Conservation (phyloP, 37 sponge, comb jelly and placozoan species). For the Mnemiopsis leidyi region DNA sequence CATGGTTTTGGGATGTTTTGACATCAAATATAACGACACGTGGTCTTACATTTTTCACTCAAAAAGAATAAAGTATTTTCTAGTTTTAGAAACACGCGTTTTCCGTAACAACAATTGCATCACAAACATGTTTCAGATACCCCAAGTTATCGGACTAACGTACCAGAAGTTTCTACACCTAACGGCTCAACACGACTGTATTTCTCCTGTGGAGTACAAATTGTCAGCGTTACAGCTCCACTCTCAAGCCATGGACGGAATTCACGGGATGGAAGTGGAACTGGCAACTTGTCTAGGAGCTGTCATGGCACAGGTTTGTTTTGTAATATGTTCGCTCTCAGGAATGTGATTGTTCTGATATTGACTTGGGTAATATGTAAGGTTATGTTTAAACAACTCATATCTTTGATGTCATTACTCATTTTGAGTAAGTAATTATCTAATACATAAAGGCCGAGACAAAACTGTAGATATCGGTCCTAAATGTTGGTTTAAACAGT, state of each 20-base stretch:
- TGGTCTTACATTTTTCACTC: no score
- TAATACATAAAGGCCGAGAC: no score
- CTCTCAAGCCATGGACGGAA: constrained; percentile 22
- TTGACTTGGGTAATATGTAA: neutral
- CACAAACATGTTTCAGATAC: constrained; percentile 47
- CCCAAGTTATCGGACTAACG: constrained; percentile 47
- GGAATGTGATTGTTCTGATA: no score
- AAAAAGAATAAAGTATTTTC: no score
- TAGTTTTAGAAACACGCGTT: no score
- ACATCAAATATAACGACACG: no score
- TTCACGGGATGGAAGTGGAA: constrained; percentile 50
- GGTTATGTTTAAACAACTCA: neutral
- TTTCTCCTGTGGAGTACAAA: constrained; percentile 35
- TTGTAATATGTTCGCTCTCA: neutral
- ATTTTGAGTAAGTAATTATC: no score
- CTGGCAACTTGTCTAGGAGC: constrained; percentile 60
- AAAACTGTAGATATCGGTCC: no score
- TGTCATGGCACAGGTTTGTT: constrained; percentile 47
- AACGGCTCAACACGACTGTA: neutral
- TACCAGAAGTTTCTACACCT: constrained; percentile 64
- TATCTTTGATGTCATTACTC: neutral
- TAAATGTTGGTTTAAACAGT: no score
- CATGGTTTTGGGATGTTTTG: no score
- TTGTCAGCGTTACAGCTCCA: constrained; percentile 51
- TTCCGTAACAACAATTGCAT: no score